phyloP scores from a whole-genome alignment of 2,113 vertebrate species.

The Daubentonia madagascariensis region DNA sequence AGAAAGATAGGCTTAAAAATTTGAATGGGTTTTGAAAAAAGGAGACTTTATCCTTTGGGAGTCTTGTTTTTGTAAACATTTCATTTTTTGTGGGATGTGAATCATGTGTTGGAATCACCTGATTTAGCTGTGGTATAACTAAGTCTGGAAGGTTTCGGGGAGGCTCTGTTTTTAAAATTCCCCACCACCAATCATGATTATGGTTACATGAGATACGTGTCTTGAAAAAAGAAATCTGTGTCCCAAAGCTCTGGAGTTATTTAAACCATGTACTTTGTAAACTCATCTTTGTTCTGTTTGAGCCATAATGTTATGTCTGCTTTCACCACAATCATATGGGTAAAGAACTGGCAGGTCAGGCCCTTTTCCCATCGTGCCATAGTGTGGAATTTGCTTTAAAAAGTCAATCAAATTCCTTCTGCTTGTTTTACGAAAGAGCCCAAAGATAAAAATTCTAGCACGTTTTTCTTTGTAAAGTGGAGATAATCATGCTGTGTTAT shows the following conservation, averaged over 20 bases:
- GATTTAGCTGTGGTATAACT: slow-evolving; percentile 69
- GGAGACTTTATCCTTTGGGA: slow-evolving; percentile 22
- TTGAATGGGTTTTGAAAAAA: slow-evolving; percentile 61
- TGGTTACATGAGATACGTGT: slow-evolving; percentile 59
- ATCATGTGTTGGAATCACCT: slow-evolving; percentile 64
- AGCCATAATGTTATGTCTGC: slow-evolving; percentile 72
- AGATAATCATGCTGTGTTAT: not conserved
- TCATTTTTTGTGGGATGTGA: slow-evolving; percentile 55
- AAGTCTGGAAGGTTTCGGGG: slow-evolving; percentile 57
- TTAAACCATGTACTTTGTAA: slow-evolving; percentile 67
- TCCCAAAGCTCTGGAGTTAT: slow-evolving; percentile 53
- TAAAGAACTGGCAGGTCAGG: slow-evolving; percentile 10
- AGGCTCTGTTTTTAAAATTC: slow-evolving; percentile 64
- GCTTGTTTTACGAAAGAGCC: not conserved
- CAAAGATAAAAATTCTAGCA: not conserved
- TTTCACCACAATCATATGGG: slow-evolving; percentile 56
- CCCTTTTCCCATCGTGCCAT: not conserved
- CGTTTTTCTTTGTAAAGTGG: not conserved
- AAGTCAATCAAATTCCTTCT: not conserved
- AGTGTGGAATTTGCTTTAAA: not conserved
- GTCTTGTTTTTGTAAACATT: slow-evolving; percentile 54
- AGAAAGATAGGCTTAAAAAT: slow-evolving; percentile 42
- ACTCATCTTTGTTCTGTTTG: slow-evolving; percentile 67
- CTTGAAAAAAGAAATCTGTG: slow-evolving; percentile 58
- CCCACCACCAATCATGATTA: slow-evolving; percentile 55